Evolutionary conservation across 2,888 invertebrate species (phyloP).

Genomic region (Danaus chrysippus): DNA sequence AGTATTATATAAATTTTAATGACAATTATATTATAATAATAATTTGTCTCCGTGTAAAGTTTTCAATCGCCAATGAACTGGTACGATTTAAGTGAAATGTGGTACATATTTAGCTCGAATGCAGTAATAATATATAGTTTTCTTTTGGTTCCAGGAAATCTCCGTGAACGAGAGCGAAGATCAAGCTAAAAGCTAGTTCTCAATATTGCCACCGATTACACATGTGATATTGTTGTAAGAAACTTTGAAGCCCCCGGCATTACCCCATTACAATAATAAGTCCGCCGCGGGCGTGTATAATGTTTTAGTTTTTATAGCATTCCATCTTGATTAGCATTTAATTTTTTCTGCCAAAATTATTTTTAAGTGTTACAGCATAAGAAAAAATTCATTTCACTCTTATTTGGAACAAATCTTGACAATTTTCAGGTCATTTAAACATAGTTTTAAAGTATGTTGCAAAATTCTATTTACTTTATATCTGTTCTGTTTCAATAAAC

Average conservation of each 20-base stretch:
- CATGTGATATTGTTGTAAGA: not conserved
- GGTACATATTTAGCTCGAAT: no score
- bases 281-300: not conserved
- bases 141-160: not conserved
- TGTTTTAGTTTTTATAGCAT: conserved; percentile 2
- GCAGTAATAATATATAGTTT: not conserved
- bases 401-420: no score
- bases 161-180: not conserved
- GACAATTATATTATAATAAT: no score
- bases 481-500: conserved; percentile 2
- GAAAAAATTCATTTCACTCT: no score
- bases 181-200: not conserved
- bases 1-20: no score
- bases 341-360: not conserved
- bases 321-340: not conserved
- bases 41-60: no score
- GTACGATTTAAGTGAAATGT: no score
- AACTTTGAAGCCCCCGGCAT: not conserved
- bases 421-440: no score
- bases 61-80: no score
- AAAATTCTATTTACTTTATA: not conserved
- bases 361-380: not conserved
- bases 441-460: no score
- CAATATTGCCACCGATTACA: conserved; percentile 1
- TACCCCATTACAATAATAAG: conserved; percentile 1